Conservation (phyloP, 2,888 invertebrate species). For the Epiblema foenella region DNA sequence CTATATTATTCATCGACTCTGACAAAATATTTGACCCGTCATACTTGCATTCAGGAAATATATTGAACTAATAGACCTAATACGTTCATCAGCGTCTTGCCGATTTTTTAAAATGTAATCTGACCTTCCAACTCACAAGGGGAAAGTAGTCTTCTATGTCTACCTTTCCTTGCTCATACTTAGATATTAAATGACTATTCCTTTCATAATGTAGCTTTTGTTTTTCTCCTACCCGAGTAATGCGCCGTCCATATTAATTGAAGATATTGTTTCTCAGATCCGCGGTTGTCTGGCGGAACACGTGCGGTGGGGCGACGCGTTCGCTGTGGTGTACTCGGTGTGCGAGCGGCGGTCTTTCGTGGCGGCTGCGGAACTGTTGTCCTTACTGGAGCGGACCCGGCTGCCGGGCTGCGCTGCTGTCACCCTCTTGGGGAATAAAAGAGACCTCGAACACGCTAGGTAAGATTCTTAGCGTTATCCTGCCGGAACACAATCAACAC, state of each 20-base stretch:
- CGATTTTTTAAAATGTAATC: too few species aligned
- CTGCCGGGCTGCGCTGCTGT: conserved; percentile 91
- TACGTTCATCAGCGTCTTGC: too few species aligned
- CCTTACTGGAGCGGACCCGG: conserved; percentile 88
- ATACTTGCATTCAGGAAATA: too few species aligned
- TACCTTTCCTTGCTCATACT: too few species aligned
- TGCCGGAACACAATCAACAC: not conserved
- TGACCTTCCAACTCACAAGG: too few species aligned
- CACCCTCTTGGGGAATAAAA: conserved; percentile 91
- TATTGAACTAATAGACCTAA: too few species aligned
- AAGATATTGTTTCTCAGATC: conserved; percentile 79
- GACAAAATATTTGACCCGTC: too few species aligned
- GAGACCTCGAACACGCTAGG: conserved; percentile 93
- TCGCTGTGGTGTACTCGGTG: conserved; percentile 92
- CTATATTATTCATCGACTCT: too few species aligned
- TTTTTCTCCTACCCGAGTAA: not conserved
- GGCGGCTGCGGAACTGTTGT: conserved; percentile 89
- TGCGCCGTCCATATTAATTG: not conserved
- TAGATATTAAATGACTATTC: too few species aligned
- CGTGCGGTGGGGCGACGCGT: conserved; percentile 93
- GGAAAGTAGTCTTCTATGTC: too few species aligned
- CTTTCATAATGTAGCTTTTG: not conserved
- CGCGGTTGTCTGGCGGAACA: conserved; percentile 90
- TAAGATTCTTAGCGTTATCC: conserved; percentile 60
- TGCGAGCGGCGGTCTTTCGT: conserved; percentile 80